Conservation (phyloP, 1,140 invertebrate genomes). For the Augochlora pura region DNA sequence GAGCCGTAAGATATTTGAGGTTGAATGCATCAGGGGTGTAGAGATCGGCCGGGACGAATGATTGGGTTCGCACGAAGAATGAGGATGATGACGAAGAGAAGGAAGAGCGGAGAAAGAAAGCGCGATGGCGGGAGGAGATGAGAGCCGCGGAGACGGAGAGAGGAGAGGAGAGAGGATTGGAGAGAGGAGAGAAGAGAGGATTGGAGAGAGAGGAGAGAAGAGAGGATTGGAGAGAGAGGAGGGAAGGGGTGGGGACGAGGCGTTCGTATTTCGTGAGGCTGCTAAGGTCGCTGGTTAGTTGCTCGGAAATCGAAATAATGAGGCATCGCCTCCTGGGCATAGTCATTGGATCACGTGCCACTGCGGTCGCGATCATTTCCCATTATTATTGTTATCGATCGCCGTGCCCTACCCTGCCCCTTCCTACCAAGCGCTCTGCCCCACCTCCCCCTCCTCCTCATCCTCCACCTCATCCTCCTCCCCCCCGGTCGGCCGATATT, state of each 20-base stretch:
- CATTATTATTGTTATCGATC: conserved; percentile 77
- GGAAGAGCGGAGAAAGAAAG: not conserved
- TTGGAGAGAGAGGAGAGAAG: too few relatives aligned
- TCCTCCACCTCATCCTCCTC: not conserved
- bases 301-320: conserved; percentile 76
- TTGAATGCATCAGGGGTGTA: conserved; percentile 55
- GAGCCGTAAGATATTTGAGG: conserved; percentile 59
- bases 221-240: too few relatives aligned
- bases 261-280: conserved; percentile 68
- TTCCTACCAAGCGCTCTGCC: not conserved
- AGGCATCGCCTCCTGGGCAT: conserved; percentile 75
- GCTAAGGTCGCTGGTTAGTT: conserved; percentile 72
- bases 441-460: not conserved
- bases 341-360: conserved; percentile 77
- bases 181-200: too few relatives aligned
- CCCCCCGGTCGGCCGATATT: conserved; percentile 56
- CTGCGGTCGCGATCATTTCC: conserved; percentile 77
- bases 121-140: too few relatives aligned
- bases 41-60: conserved; percentile 54
- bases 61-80: conserved; percentile 69
- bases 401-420: conserved; percentile 46
- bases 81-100: conserved; percentile 56
- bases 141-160: not conserved
- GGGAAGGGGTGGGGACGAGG: conserved; percentile 27
- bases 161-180: too few relatives aligned